These are phyloP conservation scores for Nesospiza acunhae DNA, from an alignment of 2,113 vertebrate species.

Conservation along the genomic window DNA sequence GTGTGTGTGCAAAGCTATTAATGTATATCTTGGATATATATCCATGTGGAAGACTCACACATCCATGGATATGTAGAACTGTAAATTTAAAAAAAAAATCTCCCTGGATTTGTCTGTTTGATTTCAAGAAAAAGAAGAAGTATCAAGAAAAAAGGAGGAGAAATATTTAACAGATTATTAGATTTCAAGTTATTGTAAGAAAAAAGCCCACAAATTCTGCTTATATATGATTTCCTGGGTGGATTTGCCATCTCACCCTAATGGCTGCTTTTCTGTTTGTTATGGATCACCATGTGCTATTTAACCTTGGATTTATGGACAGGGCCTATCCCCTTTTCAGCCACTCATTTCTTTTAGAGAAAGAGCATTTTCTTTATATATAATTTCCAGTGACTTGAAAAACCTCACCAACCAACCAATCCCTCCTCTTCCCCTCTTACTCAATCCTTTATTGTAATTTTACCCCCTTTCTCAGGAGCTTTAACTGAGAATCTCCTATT, in stretches of 20 bases:
- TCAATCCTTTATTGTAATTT: background rate
- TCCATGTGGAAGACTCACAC: background rate
- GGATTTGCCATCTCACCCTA: background rate
- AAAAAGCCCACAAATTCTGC: background rate
- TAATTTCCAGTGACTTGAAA: background rate
- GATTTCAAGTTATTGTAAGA: background rate
- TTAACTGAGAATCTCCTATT: slow-evolving; percentile 14
- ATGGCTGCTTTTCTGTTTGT: background rate
- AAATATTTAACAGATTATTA: background rate
- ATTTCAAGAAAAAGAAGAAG: background rate
- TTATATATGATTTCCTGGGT: background rate
- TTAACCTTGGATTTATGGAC: background rate
- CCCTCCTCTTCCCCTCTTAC: background rate
- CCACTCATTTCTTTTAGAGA: background rate
- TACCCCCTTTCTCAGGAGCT: slow-evolving; percentile 1
- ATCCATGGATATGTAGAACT: background rate
- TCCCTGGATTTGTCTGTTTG: background rate
- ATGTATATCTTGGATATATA: background rate
- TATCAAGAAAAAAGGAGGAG: background rate
- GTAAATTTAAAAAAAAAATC: background rate
- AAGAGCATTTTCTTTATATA: background rate
- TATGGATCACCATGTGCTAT: background rate
- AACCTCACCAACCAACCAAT: background rate
- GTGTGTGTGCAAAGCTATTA: background rate
- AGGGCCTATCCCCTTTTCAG: background rate